Evolutionary conservation across 2,113 vertebrate genomes (phyloP), one percentile per base, ranked within the genome.

Genomic region (Struthidea cinerea): DNA sequence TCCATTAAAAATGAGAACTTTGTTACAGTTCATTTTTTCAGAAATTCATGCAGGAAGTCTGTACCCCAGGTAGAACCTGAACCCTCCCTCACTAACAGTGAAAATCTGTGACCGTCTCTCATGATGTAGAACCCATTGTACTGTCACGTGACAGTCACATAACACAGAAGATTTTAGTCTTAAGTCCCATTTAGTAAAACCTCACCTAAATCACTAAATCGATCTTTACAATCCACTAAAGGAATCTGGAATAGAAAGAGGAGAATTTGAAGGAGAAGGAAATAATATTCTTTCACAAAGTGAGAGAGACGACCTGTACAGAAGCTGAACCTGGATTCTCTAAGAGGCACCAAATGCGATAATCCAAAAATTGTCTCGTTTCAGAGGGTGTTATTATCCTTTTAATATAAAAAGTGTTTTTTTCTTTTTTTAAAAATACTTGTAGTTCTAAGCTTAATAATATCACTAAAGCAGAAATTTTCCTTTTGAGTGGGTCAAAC

Each of bases 111-210:
- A 74, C 9, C 32, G 65, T 13, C 5, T 55, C 8, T 37, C 39
- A 35, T 14, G 11, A 57, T 2, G 16, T 10, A 91, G 68, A 76
- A 60, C 23, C 10, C 19, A 39, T n/a, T 77, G 41, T 24, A 73
- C 41, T 52, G 41, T 42, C 27, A 52, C 0, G 0, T 28, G n/a
- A 82, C n/a, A 76, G 35, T n/a, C 59, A 35, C 4, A 12, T 15
- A 82, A 74, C 16, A 35, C 27, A 82, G 42, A 59, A 2, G 3
- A 57, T 24, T 22, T 78, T 44, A 46, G 13, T 6, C 32, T 81
- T 27, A 67, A 63, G 17, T 42, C 13, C 10, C 6, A 19, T 85
- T 44, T 41, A 56, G 10, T 27, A 75, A 87, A 78, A 64, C 23
- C 20, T 64, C 64, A 73, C 13, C 32, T 60, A 60, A 80, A 84